Percentiles rank a stretch among this genome's conserved stretches.
Conservation (phyloP, 2,113 vertebrate genomes). For the Tiliqua scincoides region DNA sequence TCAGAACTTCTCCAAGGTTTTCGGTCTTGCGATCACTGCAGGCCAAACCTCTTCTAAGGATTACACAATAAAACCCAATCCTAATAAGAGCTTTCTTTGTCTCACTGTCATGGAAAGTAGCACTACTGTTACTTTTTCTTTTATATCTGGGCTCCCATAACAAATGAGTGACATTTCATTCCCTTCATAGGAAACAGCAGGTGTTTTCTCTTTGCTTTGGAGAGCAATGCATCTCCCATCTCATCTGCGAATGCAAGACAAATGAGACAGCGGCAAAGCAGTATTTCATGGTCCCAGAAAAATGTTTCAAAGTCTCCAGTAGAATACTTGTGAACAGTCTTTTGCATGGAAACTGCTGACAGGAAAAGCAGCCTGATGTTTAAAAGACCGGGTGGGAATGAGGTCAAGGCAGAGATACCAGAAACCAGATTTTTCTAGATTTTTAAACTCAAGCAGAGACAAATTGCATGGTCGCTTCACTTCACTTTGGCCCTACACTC, state of each 20-base stretch:
- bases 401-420: background rate
- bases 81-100: background rate
- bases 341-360: background rate
- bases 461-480: background rate
- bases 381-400: background rate
- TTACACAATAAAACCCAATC: background rate
- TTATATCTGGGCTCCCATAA: background rate
- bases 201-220: background rate
- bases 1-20: background rate
- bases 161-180: background rate
- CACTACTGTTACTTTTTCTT: background rate
- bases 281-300: background rate
- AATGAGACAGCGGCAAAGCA: constrained; percentile 1
- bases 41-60: background rate
- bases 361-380: background rate
- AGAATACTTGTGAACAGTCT: background rate
- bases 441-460: background rate
- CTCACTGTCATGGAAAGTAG: background rate
- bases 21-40: background rate
- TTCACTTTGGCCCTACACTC: background rate
- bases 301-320: background rate
- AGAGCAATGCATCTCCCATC: background rate
- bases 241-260: constrained; percentile 7
- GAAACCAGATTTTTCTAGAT: background rate
- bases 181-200: background rate